Conservation (phyloP, 2,113 vertebrate species). For the Pleuronectes platessa region DNA sequence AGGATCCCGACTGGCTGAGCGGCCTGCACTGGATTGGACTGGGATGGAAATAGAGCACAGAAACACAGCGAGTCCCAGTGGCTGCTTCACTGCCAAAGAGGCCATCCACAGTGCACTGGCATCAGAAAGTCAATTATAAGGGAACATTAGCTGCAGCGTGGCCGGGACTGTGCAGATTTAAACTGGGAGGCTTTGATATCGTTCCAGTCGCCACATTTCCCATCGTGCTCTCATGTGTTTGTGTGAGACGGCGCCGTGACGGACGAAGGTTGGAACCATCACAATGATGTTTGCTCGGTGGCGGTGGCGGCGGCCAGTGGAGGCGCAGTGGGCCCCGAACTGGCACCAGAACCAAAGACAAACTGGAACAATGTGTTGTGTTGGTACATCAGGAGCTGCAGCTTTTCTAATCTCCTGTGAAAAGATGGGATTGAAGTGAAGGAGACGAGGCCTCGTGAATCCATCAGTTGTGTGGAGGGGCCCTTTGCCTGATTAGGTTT, state of each 20-base stretch:
- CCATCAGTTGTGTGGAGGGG: conserved; percentile 31
- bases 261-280: conserved; percentile 4
- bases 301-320: background rate
- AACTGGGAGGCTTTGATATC: conserved; percentile 37
- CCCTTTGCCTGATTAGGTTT: conserved; percentile 29
- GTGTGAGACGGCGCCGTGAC: conserved; percentile 3
- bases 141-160: conserved; percentile 41
- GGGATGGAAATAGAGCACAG: conserved; percentile 32
- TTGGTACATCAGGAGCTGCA: conserved; percentile 15
- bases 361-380: conserved; percentile 29
- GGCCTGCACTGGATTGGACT: conserved; percentile 26
- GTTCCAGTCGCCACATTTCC: conserved; percentile 39
- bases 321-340: conserved; percentile 3
- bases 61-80: conserved; percentile 14
- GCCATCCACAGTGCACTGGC: conserved; percentile 33
- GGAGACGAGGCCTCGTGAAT: conserved; percentile 35
- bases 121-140: conserved; percentile 59
- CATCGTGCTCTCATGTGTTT: conserved; percentile 33
- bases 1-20: conserved; percentile 11
- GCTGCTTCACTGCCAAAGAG: conserved; percentile 19
- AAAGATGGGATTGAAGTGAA: conserved; percentile 45
- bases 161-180: background rate
- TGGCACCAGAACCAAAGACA: conserved; percentile 15
- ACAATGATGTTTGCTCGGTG: conserved; percentile 2
- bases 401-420: conserved; percentile 44